Evolutionary conservation across 2,888 invertebrate genomes (phyloP).

Genomic region (Trisateles emortualis): DNA sequence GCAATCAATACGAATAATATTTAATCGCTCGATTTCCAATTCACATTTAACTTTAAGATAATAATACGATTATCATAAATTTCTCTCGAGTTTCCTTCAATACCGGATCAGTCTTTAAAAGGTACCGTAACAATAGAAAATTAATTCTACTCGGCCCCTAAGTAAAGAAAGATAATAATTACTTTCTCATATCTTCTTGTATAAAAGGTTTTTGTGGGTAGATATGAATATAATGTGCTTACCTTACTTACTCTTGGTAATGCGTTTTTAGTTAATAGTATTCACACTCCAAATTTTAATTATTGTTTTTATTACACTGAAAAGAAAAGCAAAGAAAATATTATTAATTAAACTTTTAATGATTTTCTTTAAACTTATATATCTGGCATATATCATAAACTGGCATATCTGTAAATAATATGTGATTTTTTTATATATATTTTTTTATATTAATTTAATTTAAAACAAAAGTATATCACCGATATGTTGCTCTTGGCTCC

Average conservation of each 20-base stretch:
- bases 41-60: constrained; percentile 49
- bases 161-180: constrained; percentile 50
- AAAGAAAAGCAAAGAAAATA: too few species aligned
- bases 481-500: too few species aligned
- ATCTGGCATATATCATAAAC: too few species aligned
- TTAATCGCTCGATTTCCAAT: constrained; percentile 43
- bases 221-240: constrained; percentile 31
- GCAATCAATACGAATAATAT: constrained; percentile 35
- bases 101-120: constrained; percentile 34
- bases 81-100: constrained; percentile 34
- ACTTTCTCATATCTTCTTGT: constrained; percentile 45
- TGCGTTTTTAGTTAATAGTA: background rate
- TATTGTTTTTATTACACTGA: too few species aligned
- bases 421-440: too few species aligned
- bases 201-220: constrained; percentile 34
- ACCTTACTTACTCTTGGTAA: background rate
- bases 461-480: too few species aligned
- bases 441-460: too few species aligned
- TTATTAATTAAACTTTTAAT: too few species aligned
- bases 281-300: too few species aligned
- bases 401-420: too few species aligned
- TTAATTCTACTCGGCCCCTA: constrained; percentile 40
- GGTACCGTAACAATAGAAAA: constrained; percentile 44
- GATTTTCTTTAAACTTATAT: too few species aligned
- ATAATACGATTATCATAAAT: constrained; percentile 48